Conservation (phyloP, 2,888 invertebrate genomes). For the Campaea margaritaria region DNA sequence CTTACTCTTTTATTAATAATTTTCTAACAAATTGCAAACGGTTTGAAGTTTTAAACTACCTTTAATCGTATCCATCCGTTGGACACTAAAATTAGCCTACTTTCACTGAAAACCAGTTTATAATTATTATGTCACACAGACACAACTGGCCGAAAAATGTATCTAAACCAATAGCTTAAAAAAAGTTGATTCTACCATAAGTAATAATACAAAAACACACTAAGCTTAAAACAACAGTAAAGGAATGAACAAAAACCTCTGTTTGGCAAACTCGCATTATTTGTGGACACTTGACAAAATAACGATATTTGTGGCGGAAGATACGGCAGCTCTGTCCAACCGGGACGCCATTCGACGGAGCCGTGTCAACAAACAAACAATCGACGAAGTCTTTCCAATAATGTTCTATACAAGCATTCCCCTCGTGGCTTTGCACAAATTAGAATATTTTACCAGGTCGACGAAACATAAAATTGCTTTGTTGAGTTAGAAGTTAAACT, state of each 20-base stretch:
- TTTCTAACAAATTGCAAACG: too few relatives aligned
- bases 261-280: not conserved
- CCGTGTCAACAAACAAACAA: conserved; percentile 16
- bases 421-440: not conserved
- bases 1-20: too few relatives aligned
- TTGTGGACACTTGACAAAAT: not conserved
- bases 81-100: too few relatives aligned
- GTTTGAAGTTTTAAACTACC: too few relatives aligned
- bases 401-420: not conserved
- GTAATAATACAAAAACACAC: not conserved
- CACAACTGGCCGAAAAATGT: too few relatives aligned
- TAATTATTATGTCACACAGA: too few relatives aligned
- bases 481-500: too few relatives aligned
- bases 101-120: too few relatives aligned
- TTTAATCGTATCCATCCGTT: too few relatives aligned
- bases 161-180: not conserved
- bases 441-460: not conserved
- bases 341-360: not conserved
- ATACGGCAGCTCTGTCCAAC: conserved; percentile 9
- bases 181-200: not conserved
- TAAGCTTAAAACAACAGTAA: not conserved
- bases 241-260: not conserved
- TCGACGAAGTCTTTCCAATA: not conserved
- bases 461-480: too few relatives aligned
- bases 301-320: conserved; percentile 22